Percentiles rank a stretch among this genome's conserved stretches.
Evolutionary conservation across 2,797 vertebrate species (phyloP).

Genomic region (Poliocrania exsul): DNA sequence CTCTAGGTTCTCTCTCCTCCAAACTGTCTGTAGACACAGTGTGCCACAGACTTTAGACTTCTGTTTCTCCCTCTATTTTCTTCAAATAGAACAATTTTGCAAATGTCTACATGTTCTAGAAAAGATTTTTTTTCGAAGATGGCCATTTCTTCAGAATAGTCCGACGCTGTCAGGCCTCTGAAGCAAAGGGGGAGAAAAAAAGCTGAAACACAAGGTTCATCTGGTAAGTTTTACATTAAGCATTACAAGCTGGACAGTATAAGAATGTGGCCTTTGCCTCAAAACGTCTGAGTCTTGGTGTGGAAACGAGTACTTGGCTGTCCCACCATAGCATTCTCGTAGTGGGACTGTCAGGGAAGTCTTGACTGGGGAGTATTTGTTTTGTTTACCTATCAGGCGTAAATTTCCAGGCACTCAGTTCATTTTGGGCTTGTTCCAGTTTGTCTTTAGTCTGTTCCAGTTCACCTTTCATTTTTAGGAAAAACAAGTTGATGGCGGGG

Average conservation of each 20-base stretch:
- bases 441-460: conserved; percentile 99
- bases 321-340: conserved; percentile 98
- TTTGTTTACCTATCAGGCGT: conserved; percentile 99
- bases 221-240: conserved; percentile 97
- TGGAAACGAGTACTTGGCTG: conserved; percentile 96
- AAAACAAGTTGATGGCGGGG: conserved; percentile 99
- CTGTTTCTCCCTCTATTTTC: conserved; percentile 88
- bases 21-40: conserved; percentile 88
- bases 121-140: conserved; percentile 85
- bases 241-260: conserved; percentile 93
- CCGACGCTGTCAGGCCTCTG: conserved; percentile 96
- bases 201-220: conserved; percentile 99
- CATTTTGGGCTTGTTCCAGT: conserved; percentile 99
- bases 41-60: conserved; percentile 90
- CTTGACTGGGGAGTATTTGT: conserved; percentile 97
- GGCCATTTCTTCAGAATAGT: conserved; percentile 99
- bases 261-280: conserved; percentile 93
- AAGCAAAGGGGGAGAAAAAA: conserved; percentile 90
- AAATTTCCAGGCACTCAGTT: conserved; percentile 99
- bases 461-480: conserved; percentile 99
- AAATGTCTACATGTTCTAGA: conserved; percentile 90
- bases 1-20: conserved; percentile 88
- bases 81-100: conserved; percentile 86
- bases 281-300: conserved; percentile 99
- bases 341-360: conserved; percentile 97